Evolutionary conservation across 2,113 vertebrate species (phyloP).

Genomic region (Oenanthe oenanthe): DNA sequence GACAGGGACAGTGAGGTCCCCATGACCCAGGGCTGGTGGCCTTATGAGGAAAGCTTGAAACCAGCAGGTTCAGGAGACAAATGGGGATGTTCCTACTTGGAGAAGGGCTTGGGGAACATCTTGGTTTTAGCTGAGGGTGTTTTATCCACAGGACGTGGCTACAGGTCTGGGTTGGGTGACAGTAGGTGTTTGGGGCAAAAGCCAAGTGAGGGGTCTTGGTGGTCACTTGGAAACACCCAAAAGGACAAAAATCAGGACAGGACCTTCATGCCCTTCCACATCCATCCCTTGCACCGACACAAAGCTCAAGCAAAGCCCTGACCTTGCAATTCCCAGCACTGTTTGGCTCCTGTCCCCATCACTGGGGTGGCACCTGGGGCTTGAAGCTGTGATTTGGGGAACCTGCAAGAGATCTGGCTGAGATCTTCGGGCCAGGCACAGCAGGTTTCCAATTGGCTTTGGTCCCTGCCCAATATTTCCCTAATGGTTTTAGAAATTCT

Average conservation of each 20-base stretch:
- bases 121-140: not conserved
- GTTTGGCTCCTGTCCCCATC: not conserved
- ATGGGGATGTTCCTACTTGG: not conserved
- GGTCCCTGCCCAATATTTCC: not conserved
- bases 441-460: not conserved
- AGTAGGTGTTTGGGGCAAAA: not conserved
- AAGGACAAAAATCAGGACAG: not conserved
- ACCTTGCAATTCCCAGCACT: not conserved
- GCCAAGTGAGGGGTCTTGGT: not conserved
- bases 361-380: not conserved
- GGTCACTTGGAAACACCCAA: not conserved
- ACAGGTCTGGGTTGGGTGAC: not conserved
- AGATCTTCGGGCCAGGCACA: not conserved
- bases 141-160: fast-evolving
- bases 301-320: not conserved
- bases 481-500: not conserved
- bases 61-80: not conserved
- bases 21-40: fast-evolving
- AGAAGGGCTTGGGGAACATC: not conserved
- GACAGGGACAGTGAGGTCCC: not conserved
- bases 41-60: not conserved
- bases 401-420: not conserved
- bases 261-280: not conserved
- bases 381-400: not conserved
- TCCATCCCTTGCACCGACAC: not conserved